Conservation (phyloP, 1,140 invertebrate species). For the Brachionus plicatilis region DNA sequence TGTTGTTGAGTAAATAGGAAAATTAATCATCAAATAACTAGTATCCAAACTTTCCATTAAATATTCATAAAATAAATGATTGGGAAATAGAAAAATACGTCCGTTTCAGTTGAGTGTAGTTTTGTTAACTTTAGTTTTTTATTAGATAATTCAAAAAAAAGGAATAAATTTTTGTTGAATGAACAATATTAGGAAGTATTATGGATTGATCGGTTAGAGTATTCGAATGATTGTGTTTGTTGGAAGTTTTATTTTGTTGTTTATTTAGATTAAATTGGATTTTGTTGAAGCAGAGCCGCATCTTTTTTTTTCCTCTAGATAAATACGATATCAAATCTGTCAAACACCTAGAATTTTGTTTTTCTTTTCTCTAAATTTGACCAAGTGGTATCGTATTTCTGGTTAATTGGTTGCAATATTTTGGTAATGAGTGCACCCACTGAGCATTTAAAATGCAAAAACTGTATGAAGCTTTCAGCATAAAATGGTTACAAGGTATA, state of each 20-base stretch:
- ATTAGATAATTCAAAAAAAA: background rate
- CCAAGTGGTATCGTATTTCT: background rate
- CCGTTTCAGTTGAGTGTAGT: background rate
- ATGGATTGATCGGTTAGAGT: background rate
- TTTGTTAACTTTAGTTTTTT: background rate
- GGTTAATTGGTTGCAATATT: background rate
- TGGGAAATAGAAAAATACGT: background rate
- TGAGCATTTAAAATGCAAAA: constrained; percentile 8
- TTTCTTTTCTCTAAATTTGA: background rate
- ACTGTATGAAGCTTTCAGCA: background rate
- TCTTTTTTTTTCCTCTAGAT: background rate
- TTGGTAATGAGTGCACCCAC: background rate
- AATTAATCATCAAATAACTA: constrained; percentile 3
- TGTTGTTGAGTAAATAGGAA: background rate
- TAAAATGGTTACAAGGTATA: constrained; percentile 11
- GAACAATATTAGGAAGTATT: background rate
- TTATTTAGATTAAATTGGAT: background rate
- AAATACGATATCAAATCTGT: background rate
- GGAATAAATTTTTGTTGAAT: background rate
- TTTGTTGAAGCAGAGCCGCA: background rate
- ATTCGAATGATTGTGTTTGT: background rate
- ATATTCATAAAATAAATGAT: background rate
- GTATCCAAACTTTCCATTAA: constrained; percentile 1
- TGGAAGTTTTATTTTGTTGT: background rate
- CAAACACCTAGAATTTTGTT: background rate